Conservation (phyloP, 2,113 vertebrate genomes). For the Epinephelus cyanopodus region DNA sequence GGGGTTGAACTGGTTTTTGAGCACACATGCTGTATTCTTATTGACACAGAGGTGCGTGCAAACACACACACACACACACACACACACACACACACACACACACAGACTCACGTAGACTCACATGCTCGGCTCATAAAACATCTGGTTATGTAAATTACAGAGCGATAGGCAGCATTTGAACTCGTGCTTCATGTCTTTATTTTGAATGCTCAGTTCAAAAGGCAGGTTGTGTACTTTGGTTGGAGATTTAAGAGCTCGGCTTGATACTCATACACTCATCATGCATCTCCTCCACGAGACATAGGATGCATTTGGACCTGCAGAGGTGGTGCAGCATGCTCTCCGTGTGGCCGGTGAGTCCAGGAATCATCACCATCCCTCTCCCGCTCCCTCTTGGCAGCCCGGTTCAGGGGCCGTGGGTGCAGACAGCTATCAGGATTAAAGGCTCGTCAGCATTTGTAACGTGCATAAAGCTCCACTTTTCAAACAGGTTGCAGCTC, state of each 20-base stretch:
- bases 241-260: not conserved
- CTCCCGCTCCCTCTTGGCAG: conserved; percentile 45
- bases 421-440: conserved; percentile 74
- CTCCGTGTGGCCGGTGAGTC: conserved; percentile 57
- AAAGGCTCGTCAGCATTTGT: conserved; percentile 81
- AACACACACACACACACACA: conserved; percentile 27
- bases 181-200: not conserved
- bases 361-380: not conserved
- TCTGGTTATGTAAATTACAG: conserved; percentile 25
- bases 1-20: conserved; percentile 71
- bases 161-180: conserved; percentile 15
- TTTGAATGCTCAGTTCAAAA: not conserved
- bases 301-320: conserved; percentile 59
- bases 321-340: conserved; percentile 39
- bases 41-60: conserved; percentile 13
- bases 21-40: conserved; percentile 43
- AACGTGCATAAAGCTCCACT: conserved; percentile 80
- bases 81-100: conserved; percentile 9
- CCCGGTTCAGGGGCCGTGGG: conserved; percentile 30
- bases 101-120: no score
- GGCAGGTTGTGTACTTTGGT: not conserved
- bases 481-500: conserved; percentile 84
- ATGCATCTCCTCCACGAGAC: not conserved
- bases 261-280: not conserved
- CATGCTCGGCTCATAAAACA: conserved; percentile 8